Evolutionary conservation across 2,113 vertebrate species (phyloP).

Genomic region (Gobio gobio): DNA sequence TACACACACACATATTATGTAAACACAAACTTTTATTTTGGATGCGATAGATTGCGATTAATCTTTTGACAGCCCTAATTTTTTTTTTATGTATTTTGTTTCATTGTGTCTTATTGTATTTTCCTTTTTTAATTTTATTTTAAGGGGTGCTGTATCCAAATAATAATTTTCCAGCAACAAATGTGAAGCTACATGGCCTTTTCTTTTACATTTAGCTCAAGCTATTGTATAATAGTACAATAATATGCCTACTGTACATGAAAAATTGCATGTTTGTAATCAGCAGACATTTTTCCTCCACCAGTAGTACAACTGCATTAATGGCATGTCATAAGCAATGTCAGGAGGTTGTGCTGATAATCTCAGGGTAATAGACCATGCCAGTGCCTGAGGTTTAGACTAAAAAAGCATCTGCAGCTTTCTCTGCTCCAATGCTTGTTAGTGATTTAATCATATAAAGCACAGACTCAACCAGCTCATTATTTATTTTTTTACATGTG

Average conservation of each 20-base stretch:
- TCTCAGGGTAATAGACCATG: slow-evolving; percentile 46
- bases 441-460: slow-evolving; percentile 44
- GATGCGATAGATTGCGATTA: too few relatives aligned
- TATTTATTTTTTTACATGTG: slow-evolving; percentile 17
- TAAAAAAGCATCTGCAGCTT: slow-evolving; percentile 38
- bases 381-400: slow-evolving; percentile 39
- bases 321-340: slow-evolving; percentile 46
- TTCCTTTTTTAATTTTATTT: not conserved
- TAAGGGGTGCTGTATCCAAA: not conserved
- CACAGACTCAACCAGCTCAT: slow-evolving; percentile 28
- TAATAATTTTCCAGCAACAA: not conserved
- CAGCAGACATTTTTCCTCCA: not conserved
- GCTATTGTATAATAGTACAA: not conserved
- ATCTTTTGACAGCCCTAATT: too few relatives aligned
- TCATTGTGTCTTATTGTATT: not conserved
- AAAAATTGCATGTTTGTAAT: slow-evolving; percentile 4
- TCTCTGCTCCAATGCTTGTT: slow-evolving; percentile 19
- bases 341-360: slow-evolving; percentile 51
- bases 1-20: too few relatives aligned
- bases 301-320: not conserved
- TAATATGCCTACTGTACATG: not conserved
- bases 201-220: not conserved
- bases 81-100: not conserved
- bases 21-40: too few relatives aligned
- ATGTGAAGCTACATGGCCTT: not conserved